Evolutionary conservation across 2,888 invertebrate genomes (phyloP).

Genomic region (Hipparchia semele): DNA sequence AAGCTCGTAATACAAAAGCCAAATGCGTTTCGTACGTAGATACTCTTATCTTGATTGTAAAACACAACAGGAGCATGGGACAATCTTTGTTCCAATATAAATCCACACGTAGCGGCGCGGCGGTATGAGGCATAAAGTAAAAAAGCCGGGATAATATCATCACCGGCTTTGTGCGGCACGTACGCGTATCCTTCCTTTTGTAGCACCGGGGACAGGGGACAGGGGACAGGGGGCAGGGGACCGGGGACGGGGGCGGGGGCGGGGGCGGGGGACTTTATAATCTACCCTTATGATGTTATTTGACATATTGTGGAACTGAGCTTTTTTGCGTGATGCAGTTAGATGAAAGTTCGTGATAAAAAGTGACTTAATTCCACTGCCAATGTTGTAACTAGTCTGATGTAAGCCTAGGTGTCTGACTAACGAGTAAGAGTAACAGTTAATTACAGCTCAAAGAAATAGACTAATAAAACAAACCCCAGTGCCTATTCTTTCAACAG

Average conservation of each 20-base stretch:
- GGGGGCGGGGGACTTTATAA: slow-evolving; percentile 31
- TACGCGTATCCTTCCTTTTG: slow-evolving; percentile 76
- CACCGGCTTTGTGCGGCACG: slow-evolving; percentile 74
- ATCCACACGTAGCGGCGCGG: slow-evolving; percentile 21
- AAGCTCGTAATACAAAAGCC: background rate
- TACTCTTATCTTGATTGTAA: slow-evolving; percentile 15
- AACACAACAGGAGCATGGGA: slow-evolving; percentile 21
- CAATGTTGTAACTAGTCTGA: background rate
- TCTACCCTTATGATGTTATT: slow-evolving; percentile 33
- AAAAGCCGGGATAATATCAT: slow-evolving; percentile 70
- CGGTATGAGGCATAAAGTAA: slow-evolving; percentile 42
- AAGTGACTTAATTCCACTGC: background rate
- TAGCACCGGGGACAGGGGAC: slow-evolving; percentile 38
- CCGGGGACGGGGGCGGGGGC: slow-evolving; percentile 7
- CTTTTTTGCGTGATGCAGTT: slow-evolving; percentile 9
- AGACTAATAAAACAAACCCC: too few species aligned
- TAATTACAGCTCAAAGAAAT: background rate
- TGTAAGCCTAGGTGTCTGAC: background rate
- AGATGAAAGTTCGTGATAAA: background rate
- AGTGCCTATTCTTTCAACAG: too few species aligned
- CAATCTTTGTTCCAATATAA: slow-evolving; percentile 28
- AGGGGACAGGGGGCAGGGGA: background rate
- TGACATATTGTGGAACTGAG: slow-evolving; percentile 12
- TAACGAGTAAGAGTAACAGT: too few species aligned
- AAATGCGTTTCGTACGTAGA: background rate